Conservation (phyloP, 2,888 invertebrate species). For the Orchestes rusci region DNA sequence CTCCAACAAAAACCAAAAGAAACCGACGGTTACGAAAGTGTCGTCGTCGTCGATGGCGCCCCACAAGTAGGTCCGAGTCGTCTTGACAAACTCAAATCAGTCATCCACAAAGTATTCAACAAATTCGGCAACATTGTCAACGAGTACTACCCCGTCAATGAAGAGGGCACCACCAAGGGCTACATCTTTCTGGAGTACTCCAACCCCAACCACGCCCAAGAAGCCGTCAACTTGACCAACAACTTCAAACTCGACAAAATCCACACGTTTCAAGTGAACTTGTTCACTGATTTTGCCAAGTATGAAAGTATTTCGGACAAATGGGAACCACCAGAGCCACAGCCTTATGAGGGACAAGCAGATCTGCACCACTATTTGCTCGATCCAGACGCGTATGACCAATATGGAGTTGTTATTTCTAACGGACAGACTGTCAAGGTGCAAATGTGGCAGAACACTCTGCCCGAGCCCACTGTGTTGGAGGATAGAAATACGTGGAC, state of each 20-base stretch:
- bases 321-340: constrained; percentile 86
- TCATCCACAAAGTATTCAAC: constrained; percentile 84
- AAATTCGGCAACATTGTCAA: constrained; percentile 84
- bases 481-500: constrained; percentile 91
- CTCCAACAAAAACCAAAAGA: constrained; percentile 84
- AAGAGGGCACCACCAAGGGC: constrained; percentile 77
- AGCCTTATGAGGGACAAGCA: constrained; percentile 84
- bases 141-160: constrained; percentile 79
- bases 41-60: constrained; percentile 93
- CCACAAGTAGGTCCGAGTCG: constrained; percentile 91
- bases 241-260: constrained; percentile 93
- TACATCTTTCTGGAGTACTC: constrained; percentile 91
- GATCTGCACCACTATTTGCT: constrained; percentile 89
- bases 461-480: constrained; percentile 75
- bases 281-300: constrained; percentile 94
- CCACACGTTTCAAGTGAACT: constrained; percentile 77
- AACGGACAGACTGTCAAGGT: constrained; percentile 58
- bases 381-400: constrained; percentile 94
- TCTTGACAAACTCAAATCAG: constrained; percentile 84
- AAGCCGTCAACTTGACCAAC: constrained; percentile 82
- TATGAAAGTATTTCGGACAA: constrained; percentile 84
- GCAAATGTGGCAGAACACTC: constrained; percentile 81
- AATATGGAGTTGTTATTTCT: constrained; percentile 85
- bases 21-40: constrained; percentile 92
- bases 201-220: constrained; percentile 73